phyloP scores from a whole-genome alignment of 2,113 vertebrate genomes.

The Pteruthius melanotis region DNA sequence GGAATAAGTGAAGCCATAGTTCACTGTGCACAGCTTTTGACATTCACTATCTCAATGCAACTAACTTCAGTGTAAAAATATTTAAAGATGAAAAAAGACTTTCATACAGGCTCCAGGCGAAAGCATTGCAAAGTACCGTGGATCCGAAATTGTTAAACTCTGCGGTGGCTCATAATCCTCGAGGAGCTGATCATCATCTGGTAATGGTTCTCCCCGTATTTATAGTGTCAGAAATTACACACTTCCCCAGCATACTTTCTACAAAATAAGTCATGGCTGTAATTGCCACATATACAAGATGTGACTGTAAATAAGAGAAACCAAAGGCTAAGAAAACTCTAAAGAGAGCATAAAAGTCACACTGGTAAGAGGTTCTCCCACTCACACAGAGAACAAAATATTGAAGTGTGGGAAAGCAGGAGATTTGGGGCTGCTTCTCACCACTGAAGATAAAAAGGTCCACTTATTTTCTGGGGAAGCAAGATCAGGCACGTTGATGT shows the following conservation, averaged over 20 bases:
- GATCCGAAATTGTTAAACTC: not conserved
- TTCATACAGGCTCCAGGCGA: not conserved
- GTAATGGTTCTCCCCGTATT: not conserved
- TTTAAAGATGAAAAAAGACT: not conserved
- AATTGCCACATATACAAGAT: not conserved
- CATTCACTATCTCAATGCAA: not conserved
- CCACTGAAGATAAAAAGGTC: not conserved
- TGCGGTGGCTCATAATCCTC: not conserved
- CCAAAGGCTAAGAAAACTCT: not conserved
- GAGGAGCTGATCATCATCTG: not conserved
- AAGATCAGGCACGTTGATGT: not conserved
- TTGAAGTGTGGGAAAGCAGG: not conserved
- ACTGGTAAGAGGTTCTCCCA: not conserved
- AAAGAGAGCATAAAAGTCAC: not conserved
- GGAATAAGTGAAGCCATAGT: not conserved
- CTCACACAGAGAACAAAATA: not conserved
- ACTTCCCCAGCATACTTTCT: not conserved
- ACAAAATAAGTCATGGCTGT: not conserved
- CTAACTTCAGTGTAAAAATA: not conserved
- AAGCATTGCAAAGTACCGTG: not conserved
- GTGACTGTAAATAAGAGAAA: not conserved
- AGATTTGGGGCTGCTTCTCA: not conserved
- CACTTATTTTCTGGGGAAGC: not conserved
- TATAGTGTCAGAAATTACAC: not conserved
- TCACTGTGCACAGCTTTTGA: not conserved